These are phyloP conservation scores for Caenorhabditis doughertyi DNA, from an alignment of 2,888 invertebrate genomes.

Conservation along the genomic window DNA sequence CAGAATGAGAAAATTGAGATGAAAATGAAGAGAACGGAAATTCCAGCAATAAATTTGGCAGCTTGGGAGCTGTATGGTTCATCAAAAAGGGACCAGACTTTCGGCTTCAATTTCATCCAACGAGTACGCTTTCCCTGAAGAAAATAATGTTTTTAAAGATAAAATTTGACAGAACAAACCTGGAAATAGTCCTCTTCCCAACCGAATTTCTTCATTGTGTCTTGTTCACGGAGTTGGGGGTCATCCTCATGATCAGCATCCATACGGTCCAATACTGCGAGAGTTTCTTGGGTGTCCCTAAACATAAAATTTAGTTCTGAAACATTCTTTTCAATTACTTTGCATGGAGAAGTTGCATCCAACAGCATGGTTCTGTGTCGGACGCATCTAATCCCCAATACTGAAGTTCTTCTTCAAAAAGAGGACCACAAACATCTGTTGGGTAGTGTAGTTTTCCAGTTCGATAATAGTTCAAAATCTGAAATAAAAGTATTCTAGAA, in stretches of 20 bases:
- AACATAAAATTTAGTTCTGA: slow-evolving; percentile 12
- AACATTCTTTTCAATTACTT: slow-evolving; percentile 47
- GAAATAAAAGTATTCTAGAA: too few species aligned
- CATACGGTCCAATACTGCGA: slow-evolving; percentile 96
- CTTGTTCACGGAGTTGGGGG: slow-evolving; percentile 88
- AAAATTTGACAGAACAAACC: slow-evolving; percentile 84
- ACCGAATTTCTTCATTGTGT: slow-evolving; percentile 89
- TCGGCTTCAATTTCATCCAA: slow-evolving; percentile 97
- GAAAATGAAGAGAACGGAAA: slow-evolving; percentile 96
- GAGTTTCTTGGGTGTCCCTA: slow-evolving; percentile 97
- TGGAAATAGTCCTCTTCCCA: slow-evolving; percentile 96
- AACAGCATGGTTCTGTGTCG: slow-evolving; percentile 99
- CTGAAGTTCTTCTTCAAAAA: slow-evolving; percentile 97
- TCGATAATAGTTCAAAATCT: slow-evolving; percentile 94
- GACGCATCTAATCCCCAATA: slow-evolving; percentile 98
- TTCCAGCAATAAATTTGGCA: slow-evolving; percentile 95
- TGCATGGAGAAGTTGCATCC: slow-evolving; percentile 88
- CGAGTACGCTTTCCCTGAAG: slow-evolving; percentile 81
- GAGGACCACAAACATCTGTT: slow-evolving; percentile 98
- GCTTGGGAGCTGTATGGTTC: slow-evolving; percentile 98
- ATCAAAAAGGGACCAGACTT: slow-evolving; percentile 98
- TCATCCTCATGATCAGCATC: slow-evolving; percentile 89
- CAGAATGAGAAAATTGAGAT: slow-evolving; percentile 96
- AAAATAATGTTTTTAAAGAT: not conserved
- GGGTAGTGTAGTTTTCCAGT: slow-evolving; percentile 91